A percentile compares a stretch with the other conserved stretches of the same genome.
phyloP scores from a whole-genome alignment of 2,797 vertebrate species.

The Phataginus tetradactyla region DNA sequence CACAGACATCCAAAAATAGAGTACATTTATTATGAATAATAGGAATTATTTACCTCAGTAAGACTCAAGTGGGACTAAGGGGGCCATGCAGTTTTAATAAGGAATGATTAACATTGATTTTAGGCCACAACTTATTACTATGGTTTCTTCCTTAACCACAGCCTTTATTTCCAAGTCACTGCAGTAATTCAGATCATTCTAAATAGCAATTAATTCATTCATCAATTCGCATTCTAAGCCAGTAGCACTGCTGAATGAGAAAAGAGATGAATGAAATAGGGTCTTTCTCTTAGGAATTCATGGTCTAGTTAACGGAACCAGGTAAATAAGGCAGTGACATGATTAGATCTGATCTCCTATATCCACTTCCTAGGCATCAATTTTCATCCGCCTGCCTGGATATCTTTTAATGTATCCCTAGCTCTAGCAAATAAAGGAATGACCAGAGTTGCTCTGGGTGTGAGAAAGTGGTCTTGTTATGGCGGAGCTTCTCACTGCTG shows the following conservation, averaged over 20 bases:
- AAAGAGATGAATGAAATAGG: background rate
- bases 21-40: background rate
- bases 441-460: too few species aligned
- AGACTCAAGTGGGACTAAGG: background rate
- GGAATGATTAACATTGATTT: slow-evolving; percentile 60
- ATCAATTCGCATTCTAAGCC: background rate
- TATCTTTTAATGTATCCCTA: background rate
- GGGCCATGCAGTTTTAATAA: slow-evolving; percentile 31
- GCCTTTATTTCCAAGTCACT: slow-evolving; percentile 33
- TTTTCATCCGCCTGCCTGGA: background rate
- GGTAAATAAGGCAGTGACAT: background rate
- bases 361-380: background rate
- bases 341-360: background rate
- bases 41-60: background rate
- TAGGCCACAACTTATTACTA: background rate
- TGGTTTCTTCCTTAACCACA: slow-evolving; percentile 25
- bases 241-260: background rate
- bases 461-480: background rate
- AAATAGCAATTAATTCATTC: slow-evolving; percentile 54
- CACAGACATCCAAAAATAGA: background rate
- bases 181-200: slow-evolving; percentile 21
- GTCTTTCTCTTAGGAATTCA: background rate
- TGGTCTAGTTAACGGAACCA: background rate
- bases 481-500: background rate
- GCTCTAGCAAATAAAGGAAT: background rate